Evolutionary conservation across 1,140 invertebrate species (phyloP).

Genomic region (Drosophila lini): DNA sequence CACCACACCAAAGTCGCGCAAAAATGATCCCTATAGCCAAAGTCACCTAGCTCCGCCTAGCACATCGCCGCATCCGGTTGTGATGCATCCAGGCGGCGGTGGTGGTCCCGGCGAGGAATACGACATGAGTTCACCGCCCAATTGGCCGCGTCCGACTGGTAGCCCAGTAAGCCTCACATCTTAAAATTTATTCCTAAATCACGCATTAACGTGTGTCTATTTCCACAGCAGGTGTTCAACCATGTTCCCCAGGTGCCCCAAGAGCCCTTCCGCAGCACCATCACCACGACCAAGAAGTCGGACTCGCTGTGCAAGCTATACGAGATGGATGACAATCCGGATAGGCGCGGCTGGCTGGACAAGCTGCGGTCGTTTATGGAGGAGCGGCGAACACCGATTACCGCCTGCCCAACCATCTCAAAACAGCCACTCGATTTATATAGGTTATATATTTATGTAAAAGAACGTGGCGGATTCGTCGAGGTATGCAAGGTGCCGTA

Average conservation of each 20-base stretch:
- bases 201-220: background rate
- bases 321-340: constrained; percentile 98
- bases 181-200: background rate
- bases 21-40: constrained; percentile 87
- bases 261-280: constrained; percentile 92
- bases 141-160: constrained; percentile 94
- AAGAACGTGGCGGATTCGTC: constrained; percentile 98
- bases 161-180: constrained; percentile 89
- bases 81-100: constrained; percentile 84
- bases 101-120: constrained; percentile 95
- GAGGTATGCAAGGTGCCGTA: constrained; percentile 95
- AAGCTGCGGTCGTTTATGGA: constrained; percentile 97
- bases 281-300: constrained; percentile 88
- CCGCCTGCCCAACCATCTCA: constrained; percentile 97
- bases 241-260: constrained; percentile 89
- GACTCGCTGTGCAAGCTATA: constrained; percentile 96
- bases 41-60: constrained; percentile 89
- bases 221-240: constrained; percentile 92
- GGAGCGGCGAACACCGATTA: constrained; percentile 95
- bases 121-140: constrained; percentile 93
- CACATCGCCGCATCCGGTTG: constrained; percentile 90
- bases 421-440: constrained; percentile 99
- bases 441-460: constrained; percentile 96
- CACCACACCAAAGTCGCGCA: constrained; percentile 90
- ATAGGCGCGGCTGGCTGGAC: constrained; percentile 95